A percentile compares a stretch with the other conserved stretches of the same genome.
These are phyloP conservation scores for Aporrectodea caliginosa DNA, from an alignment of 1,140 invertebrate genomes.

Conservation along the genomic window DNA sequence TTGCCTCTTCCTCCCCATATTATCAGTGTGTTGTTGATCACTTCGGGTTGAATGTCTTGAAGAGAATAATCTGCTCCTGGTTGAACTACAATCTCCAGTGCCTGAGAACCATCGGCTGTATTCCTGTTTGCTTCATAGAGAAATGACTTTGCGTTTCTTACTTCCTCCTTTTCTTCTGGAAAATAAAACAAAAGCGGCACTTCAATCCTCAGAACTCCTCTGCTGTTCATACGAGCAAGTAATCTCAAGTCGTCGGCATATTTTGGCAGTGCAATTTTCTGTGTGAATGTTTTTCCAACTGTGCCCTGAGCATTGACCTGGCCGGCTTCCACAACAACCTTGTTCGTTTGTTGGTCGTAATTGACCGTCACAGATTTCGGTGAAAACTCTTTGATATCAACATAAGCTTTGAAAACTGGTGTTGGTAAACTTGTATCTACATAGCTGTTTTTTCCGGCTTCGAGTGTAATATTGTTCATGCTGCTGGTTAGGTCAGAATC, in stretches of 20 bases:
- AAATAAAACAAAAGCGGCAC: neutral
- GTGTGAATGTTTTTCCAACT: slow-evolving; percentile 23
- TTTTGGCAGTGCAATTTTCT: slow-evolving; percentile 27
- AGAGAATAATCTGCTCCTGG: neutral
- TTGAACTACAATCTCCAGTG: neutral
- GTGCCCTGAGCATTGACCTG: neutral
- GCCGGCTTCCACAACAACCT: slow-evolving; percentile 15
- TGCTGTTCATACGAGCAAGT: slow-evolving; percentile 18
- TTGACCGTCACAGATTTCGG: neutral
- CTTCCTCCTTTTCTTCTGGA: too few species aligned
- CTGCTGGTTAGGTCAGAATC: neutral
- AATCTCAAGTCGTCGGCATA: slow-evolving; percentile 25
- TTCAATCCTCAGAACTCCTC: slow-evolving; percentile 25
- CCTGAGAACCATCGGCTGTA: neutral
- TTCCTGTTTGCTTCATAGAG: neutral
- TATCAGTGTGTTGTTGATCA: neutral
- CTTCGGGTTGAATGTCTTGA: neutral
- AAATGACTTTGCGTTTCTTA: neutral
- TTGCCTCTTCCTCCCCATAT: neutral
- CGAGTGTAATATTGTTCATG: too few species aligned
- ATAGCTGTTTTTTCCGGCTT: neutral
- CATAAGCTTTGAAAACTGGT: neutral
- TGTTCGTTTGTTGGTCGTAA: neutral
- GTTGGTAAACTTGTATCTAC: neutral
- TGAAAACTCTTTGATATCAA: neutral